Percentiles rank a stretch among this genome's conserved stretches.
Conservation (phyloP, 1,140 invertebrate species). For the Helicoverpa zea region DNA sequence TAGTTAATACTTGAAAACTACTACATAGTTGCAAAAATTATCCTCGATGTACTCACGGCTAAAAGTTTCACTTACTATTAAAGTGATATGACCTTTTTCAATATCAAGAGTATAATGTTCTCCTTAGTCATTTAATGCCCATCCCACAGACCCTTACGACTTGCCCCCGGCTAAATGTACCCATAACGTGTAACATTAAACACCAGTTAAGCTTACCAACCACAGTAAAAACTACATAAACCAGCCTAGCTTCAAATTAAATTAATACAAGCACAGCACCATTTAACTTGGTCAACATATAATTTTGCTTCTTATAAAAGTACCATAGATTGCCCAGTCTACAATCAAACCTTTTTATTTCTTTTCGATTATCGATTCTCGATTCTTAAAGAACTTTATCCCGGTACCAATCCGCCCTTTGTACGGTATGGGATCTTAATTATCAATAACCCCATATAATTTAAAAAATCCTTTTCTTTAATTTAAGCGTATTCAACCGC, state of each 20-base stretch:
- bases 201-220: not conserved
- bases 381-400: not conserved
- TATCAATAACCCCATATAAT: constrained; percentile 35
- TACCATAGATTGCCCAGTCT: not conserved
- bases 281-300: not conserved
- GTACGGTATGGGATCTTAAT: constrained; percentile 15
- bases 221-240: constrained; percentile 1
- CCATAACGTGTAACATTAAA: constrained; percentile 23
- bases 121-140: too few relatives aligned
- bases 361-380: not conserved
- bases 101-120: too few relatives aligned
- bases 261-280: not conserved
- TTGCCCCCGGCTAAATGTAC: not conserved
- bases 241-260: not conserved
- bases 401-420: not conserved
- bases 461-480: not conserved
- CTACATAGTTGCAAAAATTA: too few relatives aligned
- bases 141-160: too few relatives aligned
- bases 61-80: too few relatives aligned
- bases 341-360: not conserved
- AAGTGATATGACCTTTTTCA: too few relatives aligned
- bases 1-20: too few relatives aligned
- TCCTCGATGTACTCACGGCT: too few relatives aligned
- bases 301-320: constrained; percentile 9
- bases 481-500: not conserved